Evolutionary conservation across 1,140 invertebrate genomes (phyloP), one percentile per base, ranked within the genome.

Genomic region (Bemisia tabaci): DNA sequence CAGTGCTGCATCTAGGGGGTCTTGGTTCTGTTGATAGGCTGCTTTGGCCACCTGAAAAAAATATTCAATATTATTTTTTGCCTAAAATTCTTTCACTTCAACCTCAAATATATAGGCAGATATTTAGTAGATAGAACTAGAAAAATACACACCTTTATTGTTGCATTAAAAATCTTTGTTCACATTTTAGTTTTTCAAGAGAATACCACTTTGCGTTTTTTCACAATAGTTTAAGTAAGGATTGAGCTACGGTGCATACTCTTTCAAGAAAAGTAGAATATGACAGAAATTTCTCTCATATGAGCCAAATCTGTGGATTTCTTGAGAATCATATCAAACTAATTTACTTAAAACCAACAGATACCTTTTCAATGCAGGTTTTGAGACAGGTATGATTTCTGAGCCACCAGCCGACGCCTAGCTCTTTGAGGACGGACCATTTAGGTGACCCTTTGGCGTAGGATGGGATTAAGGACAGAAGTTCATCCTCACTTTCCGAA

Each of bases 1-100:
- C 12, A 99, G 81, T 1, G 97, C 95, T 2, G 97, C 94, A 77
- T 99, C 97, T 74, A 99, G 82, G 0, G 97, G 97, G 77, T 99
- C 93, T 77, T 96, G 89, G 27, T 91, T 88, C 0, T 79, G 76
- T 78, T 95, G 91, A 76, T 93, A 98, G 0, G 94, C 87, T 21
- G 90, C 86, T 77, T 96, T 96, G 0, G 95, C 94, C 22, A 97
- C 75, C 79, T 83, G 69, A 17, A 60, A 73, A 65, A 61, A 69
- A 60, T 22, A 33, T 66, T 5, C 5, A 48, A 48, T n/a, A 2
- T 26, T 22, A 23, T 65, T n/a, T 22, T 23, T 59, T 69, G 26
- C 17, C 12, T 21, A 62, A 26, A 68, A 64, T 22, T 60, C 9
- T 5, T 22, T 22, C 5, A 11, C 5, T 63, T 11, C 33, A 25